Evolutionary conservation across 2,797 vertebrate species (phyloP), one percentile per base, ranked within the genome.

Genomic region (Cossypha dichroa): DNA sequence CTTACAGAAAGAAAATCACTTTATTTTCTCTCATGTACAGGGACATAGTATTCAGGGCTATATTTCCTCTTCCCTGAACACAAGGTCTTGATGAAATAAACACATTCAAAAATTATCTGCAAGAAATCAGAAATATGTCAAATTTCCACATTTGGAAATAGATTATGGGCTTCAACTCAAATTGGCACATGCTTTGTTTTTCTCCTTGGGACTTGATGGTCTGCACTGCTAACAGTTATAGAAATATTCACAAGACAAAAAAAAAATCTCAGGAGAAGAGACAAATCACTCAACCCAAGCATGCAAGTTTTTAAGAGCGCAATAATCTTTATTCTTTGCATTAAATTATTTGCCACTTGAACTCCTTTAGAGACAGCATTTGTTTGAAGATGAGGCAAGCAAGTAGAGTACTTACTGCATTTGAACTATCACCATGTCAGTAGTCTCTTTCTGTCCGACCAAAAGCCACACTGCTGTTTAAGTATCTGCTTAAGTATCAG

Each of bases 141-240:
- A 74, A 93, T 69, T 91, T 93, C 90, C 87, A 93, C 92, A 94
- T 86, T 95, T 93, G 94, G 85, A 94, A 93, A 75, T 59, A 87
- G 63, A 83, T 77, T 51, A 93, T 40, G 74, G 94, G 79, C 90
- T 95, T 95, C 84, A 80, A 54, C 75, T 93, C 94, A 97, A 96
- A 84, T 93, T 97, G 97, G 96, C 95, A 95, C 54, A 83, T 52
- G 63, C 25, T 90, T 96, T 94, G 78, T 94, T 96, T 96, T 68
- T 93, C 92, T 95, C 80, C 69, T 43, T 88, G 78, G 87, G 93
- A 87, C 90, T 90, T 0, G 1, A 94, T 75, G 90, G 90, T 74
- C 69, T 90, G 75, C 67, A 69, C 33, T 81, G 49, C 79, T 94
- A 74, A 93, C 58, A 72, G 78, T 84, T 80, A 79, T 36, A 95